Evolutionary conservation across 2,888 invertebrate genomes (phyloP).

Genomic region (Lasioglossum morio): DNA sequence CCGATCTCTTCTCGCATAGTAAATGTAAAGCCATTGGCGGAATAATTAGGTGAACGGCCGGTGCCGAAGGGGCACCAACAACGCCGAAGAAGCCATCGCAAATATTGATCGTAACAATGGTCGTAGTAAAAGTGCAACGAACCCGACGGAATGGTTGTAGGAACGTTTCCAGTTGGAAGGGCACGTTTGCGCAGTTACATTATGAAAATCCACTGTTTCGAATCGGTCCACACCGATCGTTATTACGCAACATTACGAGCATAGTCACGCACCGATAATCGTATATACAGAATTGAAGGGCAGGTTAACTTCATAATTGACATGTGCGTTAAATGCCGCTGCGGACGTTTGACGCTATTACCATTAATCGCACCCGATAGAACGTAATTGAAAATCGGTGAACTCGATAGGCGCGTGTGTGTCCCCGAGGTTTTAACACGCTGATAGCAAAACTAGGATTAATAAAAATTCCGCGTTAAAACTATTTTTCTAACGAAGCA

Average conservation of each 20-base stretch:
- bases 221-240: constrained; percentile 24
- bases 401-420: neutral
- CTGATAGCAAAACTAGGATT: neutral
- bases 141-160: neutral
- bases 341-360: constrained; percentile 39
- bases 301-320: constrained; percentile 47
- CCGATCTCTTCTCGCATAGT: neutral
- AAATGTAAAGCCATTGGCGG: neutral
- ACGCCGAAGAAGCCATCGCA: constrained; percentile 13
- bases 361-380: constrained; percentile 51
- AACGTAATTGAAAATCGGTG: constrained; percentile 36
- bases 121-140: constrained; percentile 21
- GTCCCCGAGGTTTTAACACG: neutral
- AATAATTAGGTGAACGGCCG: constrained; percentile 2
- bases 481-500: neutral
- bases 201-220: constrained; percentile 45
- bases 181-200: constrained; percentile 22
- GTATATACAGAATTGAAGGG: constrained; percentile 28
- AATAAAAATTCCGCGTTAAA: neutral
- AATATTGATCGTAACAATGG: constrained; percentile 27
- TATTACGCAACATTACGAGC: constrained; percentile 26
- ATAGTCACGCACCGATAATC: constrained; percentile 44
- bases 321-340: constrained; percentile 35
- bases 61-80: neutral
- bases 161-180: neutral